phyloP scores from a whole-genome alignment of 2,113 vertebrate genomes.

The Chaenogobius annularis region DNA sequence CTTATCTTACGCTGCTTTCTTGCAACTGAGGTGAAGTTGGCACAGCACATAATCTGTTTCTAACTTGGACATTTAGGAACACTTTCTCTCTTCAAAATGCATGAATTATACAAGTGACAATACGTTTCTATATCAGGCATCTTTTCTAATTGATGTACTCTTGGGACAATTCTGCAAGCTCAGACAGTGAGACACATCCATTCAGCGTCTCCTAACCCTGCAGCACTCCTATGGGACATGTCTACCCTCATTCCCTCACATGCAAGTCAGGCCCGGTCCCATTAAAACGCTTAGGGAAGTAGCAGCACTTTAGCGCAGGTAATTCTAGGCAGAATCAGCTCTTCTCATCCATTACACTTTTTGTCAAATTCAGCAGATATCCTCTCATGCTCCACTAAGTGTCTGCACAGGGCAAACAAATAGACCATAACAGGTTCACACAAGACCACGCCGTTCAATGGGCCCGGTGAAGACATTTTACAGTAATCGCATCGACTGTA shows the following conservation, averaged over 20 bases:
- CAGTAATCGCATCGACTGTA: not conserved
- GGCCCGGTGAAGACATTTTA: not conserved
- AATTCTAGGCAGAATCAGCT: constrained; percentile 1
- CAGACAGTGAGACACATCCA: not conserved
- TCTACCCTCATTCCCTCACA: not conserved
- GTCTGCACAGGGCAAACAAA: not conserved
- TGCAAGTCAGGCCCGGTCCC: not conserved
- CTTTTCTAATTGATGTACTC: not conserved
- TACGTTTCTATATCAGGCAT: no score
- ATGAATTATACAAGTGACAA: no score
- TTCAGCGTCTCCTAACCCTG: not conserved
- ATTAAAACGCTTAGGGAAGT: constrained; percentile 1
- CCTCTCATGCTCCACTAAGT: not conserved
- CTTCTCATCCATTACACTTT: constrained; percentile 9
- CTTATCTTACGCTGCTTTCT: no score
- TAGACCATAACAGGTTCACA: not conserved
- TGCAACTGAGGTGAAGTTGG: no score
- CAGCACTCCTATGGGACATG: not conserved
- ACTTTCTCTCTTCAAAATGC: no score
- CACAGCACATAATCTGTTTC: no score
- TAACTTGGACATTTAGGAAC: no score
- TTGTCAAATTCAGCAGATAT: constrained; percentile 9
- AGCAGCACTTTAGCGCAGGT: constrained; percentile 3
- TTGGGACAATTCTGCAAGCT: not conserved
- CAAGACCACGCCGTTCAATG: not conserved